These are phyloP conservation scores for Terrapene triunguis DNA, from an alignment of 2,113 vertebrate genomes.

Conservation along the genomic window DNA sequence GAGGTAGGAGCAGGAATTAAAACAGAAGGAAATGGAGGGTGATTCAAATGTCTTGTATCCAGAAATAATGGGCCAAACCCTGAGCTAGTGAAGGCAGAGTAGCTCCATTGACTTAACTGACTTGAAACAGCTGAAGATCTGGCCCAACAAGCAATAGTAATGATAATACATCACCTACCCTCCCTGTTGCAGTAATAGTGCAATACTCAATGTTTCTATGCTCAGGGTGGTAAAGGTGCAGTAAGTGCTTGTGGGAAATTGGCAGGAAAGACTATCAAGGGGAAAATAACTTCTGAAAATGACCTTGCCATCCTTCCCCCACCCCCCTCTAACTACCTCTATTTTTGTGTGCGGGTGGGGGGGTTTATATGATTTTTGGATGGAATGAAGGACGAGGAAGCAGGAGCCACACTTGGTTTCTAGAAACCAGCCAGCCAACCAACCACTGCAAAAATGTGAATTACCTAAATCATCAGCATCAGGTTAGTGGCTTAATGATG, in stretches of 20 bases:
- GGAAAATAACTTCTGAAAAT: neutral
- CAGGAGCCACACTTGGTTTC: neutral
- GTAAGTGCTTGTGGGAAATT: neutral
- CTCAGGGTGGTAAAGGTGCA: neutral
- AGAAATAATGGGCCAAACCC: neutral
- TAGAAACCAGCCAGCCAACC: neutral
- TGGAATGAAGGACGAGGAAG: neutral
- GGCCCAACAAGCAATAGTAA: neutral
- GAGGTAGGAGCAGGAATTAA: neutral
- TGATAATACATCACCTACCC: neutral
- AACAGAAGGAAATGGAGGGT: neutral
- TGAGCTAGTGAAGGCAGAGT: neutral
- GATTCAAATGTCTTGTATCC: neutral
- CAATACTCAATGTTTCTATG: neutral
- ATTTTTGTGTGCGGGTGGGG: neutral
- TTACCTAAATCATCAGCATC: neutral
- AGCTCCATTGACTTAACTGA: neutral
- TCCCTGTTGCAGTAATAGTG: neutral
- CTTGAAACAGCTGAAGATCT: neutral
- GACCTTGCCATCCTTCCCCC: neutral
- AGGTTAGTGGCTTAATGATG: neutral
- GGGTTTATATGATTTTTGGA: neutral
- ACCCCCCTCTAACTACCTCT: neutral
- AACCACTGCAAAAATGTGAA: neutral
- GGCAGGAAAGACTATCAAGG: fast-evolving